A percentile compares a stretch with the other conserved stretches of the same genome.
Conservation (phyloP, 2,113 vertebrate genomes). For the Xenus cinereus region DNA sequence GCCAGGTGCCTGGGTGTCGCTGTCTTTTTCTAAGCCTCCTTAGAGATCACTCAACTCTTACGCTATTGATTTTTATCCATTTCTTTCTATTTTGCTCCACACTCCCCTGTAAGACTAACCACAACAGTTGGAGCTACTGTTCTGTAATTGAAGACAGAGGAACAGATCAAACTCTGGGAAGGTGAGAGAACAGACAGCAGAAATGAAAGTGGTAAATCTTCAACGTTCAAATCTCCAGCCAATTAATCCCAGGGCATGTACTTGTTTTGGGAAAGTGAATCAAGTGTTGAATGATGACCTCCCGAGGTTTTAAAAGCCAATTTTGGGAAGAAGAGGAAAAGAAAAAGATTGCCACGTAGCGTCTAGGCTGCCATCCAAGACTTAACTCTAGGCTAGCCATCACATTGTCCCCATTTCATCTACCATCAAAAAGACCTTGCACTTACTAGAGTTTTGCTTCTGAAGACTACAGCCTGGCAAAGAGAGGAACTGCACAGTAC, state of each 20-base stretch:
- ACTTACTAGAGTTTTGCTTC: not conserved
- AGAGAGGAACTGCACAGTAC: not conserved
- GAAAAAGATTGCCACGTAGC: not conserved
- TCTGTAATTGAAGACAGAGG: conserved; percentile 9
- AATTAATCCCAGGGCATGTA: not conserved
- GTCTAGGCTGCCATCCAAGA: not conserved
- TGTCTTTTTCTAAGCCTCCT: not conserved
- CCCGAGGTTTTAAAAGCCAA: not conserved
- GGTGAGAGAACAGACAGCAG: not conserved
- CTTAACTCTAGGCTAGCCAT: not conserved
- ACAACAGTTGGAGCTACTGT: not conserved
- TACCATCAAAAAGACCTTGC: not conserved
- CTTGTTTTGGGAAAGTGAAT: conserved; percentile 9
- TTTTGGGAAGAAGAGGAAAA: not conserved
- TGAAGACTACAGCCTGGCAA: not conserved
- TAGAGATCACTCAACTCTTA: not conserved
- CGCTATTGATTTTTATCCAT: conserved; percentile 3
- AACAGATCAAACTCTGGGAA: not conserved
- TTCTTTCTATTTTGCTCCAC: not conserved
- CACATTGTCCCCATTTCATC: not conserved
- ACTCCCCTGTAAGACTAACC: not conserved
- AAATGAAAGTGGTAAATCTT: not conserved
- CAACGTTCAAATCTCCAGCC: not conserved
- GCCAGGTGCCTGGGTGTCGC: not conserved
- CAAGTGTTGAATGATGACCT: not conserved